Evolutionary conservation across 2,113 vertebrate species (phyloP).

Genomic region (Eretmochelys imbricata): DNA sequence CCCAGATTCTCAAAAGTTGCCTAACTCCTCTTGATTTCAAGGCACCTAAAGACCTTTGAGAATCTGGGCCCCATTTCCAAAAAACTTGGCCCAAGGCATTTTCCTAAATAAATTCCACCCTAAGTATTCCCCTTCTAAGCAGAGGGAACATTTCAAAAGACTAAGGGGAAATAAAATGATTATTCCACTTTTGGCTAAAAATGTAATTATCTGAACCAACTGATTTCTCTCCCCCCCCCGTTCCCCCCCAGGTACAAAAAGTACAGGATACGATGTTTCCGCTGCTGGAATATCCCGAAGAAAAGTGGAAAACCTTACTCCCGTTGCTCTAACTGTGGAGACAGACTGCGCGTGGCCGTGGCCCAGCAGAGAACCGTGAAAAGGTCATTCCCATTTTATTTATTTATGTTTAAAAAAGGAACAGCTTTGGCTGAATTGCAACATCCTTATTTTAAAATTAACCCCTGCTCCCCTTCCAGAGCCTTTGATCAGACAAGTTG

Average conservation of each 20-base stretch:
- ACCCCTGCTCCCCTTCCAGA: no score
- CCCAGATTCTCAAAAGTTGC: neutral
- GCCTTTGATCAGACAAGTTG: neutral
- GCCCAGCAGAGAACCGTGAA: constrained; percentile 68
- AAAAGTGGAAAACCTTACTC: constrained; percentile 85
- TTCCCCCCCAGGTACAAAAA: constrained; percentile 88
- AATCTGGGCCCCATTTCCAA: neutral
- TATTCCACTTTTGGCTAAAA: neutral
- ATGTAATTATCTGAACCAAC: neutral
- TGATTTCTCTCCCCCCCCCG: no score
- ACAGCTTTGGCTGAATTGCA: no score
- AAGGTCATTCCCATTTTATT: constrained; percentile 16
- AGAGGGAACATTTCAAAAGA: neutral
- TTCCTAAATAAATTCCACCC: neutral
- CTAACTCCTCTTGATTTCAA: neutral
- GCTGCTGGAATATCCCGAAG: constrained; percentile 90
- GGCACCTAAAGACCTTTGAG: neutral
- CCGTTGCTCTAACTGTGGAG: constrained; percentile 84
- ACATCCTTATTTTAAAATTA: no score
- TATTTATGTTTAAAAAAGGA: neutral
- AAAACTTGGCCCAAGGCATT: neutral
- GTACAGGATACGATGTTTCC: constrained; percentile 86
- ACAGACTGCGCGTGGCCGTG: constrained; percentile 65
- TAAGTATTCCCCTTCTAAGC: neutral
- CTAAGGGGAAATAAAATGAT: no score